Base-by-base conservation (phyloP, 2,888 invertebrate genomes). In the Philopedon plagiatum region DNA sequence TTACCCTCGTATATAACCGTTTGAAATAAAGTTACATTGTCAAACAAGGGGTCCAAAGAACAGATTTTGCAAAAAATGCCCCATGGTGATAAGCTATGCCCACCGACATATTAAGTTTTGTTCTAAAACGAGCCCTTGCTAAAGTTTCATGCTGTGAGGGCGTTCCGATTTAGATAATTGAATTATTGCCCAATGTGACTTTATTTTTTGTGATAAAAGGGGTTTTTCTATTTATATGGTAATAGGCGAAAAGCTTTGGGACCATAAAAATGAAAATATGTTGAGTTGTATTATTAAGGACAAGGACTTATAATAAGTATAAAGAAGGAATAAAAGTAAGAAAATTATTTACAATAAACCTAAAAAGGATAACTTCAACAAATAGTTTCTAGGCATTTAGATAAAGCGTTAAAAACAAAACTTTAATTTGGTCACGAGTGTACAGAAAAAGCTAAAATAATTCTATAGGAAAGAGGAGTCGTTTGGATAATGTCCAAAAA, bases 181-280 rank as follows among this genome's bases (percentile, higher is more conserved):
- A 72, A 72, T 72, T 66, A 72, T 72, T 72, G 49, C 72, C 72
- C 49, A 46, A 72, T 67, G 63, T 46, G 67, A 67, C 63, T 63
- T 66, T 66, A 56, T 66, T 66, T 66, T 70, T 64, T 46, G 32
- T 18, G 26, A 56, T 60, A 65, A 39, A 63, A 63, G 58, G 57
- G 29, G 29, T 57, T 46, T 69, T 69, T 49, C 61, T 29, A 67
- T 67, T 60, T 67, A 58, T 29, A 67, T 67, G 66, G 11, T 67
- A 67, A 67, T 67, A 23, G 1, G 23, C 21, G 29, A 8, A 3
- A 9, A 15, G 5, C 15, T 15, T 54, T 54, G 51, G 51, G 51
- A 15, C 13, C 15, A 49, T 54, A 54, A 54, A 54, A 54, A 29
- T 51, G 26, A 4, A 11, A 13, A 11, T 37, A n/a, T 37, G 7